Conservation (phyloP, 92 coral and sea anemone species). For the Zoanthus sociatus region DNA sequence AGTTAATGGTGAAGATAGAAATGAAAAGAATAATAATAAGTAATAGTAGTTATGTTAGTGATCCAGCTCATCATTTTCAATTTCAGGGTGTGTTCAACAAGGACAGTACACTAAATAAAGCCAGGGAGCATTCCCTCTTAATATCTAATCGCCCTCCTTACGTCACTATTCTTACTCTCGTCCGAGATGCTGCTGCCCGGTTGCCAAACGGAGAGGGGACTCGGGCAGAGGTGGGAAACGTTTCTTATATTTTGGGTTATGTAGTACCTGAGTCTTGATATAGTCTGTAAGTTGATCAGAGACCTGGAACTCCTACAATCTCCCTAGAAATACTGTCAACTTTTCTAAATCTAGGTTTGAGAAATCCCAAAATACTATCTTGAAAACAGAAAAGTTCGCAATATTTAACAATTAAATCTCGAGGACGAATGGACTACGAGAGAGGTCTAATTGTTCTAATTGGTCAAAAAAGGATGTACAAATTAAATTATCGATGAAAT, state of each 20-base stretch:
- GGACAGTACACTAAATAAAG: constrained; percentile 96
- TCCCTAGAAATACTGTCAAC: no score
- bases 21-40: background rate
- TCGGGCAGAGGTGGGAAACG: constrained; percentile 84
- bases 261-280: background rate
- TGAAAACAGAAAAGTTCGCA: no score
- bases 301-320: no score
- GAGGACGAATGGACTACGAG: no score
- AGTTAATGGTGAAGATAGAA: background rate
- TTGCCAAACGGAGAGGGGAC: constrained; percentile 99
- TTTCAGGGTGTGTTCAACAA: constrained; percentile 94
- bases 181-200: constrained; percentile 98
- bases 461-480: no score
- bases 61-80: background rate
- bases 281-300: no score
- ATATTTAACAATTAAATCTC: no score
- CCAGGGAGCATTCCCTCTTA: constrained; percentile 94
- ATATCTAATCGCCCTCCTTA: constrained; percentile 96
- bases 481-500: no score
- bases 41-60: background rate
- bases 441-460: no score
- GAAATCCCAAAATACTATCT: no score
- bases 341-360: no score
- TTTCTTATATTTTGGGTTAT: background rate
- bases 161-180: constrained; percentile 97